A percentile compares a stretch with the other conserved stretches of the same genome.
These are phyloP conservation scores for Periophthalmodon schlosseri DNA, from an alignment of 2,113 vertebrate genomes.

Conservation along the genomic window DNA sequence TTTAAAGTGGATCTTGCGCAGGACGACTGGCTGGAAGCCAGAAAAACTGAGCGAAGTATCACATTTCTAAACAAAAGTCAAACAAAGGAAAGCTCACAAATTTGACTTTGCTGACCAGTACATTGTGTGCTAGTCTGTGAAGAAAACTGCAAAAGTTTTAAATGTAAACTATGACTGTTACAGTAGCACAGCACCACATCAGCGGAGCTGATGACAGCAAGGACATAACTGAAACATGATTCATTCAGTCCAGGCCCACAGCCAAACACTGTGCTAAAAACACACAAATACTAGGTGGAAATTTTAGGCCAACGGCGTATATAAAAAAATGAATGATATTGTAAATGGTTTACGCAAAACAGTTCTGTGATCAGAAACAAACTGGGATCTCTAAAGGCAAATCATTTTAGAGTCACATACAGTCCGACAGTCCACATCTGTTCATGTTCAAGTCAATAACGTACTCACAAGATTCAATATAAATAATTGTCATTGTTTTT, in stretches of 20 bases:
- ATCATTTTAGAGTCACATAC: background rate
- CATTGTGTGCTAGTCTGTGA: constrained; percentile 28
- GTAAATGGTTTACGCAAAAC: constrained; percentile 54
- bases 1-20: constrained; percentile 35
- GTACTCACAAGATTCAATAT: background rate
- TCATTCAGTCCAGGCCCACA: constrained; percentile 52
- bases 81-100: constrained; percentile 37
- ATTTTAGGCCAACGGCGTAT: constrained; percentile 27
- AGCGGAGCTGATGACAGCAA: constrained; percentile 36
- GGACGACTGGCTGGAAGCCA: constrained; percentile 34
- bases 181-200: constrained; percentile 52
- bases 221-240: constrained; percentile 56
- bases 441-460: background rate
- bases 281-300: constrained; percentile 48
- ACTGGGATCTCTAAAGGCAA: background rate
- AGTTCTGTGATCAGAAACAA: constrained; percentile 26
- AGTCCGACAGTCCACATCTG: background rate
- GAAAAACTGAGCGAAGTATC: constrained; percentile 27
- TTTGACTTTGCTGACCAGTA: constrained; percentile 12
- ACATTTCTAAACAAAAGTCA: constrained; percentile 61
- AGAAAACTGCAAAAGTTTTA: constrained; percentile 40
- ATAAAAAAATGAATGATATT: background rate
- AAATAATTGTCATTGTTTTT: too few relatives aligned
- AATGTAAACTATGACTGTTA: constrained; percentile 41
- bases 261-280: constrained; percentile 56